phyloP scores from a whole-genome alignment of 2,888 invertebrate species.

The Patella caerulea region DNA sequence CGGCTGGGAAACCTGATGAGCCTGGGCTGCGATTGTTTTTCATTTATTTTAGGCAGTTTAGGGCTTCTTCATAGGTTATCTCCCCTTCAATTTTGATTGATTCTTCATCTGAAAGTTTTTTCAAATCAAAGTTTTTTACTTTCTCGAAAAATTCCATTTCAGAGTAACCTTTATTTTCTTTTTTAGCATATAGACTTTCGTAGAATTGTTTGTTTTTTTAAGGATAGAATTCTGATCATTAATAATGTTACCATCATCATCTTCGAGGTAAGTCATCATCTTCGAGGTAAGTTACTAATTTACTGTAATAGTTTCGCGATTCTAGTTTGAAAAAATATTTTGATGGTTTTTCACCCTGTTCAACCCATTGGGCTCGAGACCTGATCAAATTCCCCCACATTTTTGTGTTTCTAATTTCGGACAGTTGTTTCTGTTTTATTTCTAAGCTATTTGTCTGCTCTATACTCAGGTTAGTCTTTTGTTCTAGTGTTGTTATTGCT shows the following conservation, averaged over 20 bases:
- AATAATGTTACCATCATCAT: neutral
- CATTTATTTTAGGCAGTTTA: neutral
- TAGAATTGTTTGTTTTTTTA: neutral
- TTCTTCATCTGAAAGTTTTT: neutral
- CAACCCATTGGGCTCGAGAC: slow-evolving; percentile 14
- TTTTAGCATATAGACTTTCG: neutral
- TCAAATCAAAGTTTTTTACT: neutral
- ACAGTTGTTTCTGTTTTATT: neutral
- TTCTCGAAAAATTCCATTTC: neutral
- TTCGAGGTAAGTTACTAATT: slow-evolving; percentile 7
- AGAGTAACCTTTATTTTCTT: neutral
- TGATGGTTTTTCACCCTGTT: slow-evolving; percentile 26
- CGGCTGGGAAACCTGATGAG: slow-evolving; percentile 26
- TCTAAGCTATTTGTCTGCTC: neutral
- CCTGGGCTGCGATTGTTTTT: slow-evolving; percentile 25
- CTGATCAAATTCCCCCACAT: slow-evolving; percentile 13
- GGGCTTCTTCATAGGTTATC: neutral
- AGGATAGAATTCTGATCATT: neutral
- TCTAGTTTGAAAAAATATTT: slow-evolving; percentile 27
- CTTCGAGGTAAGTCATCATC: neutral
- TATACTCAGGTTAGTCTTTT: neutral
- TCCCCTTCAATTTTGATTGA: neutral
- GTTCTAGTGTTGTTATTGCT: neutral
- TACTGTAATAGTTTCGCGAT: slow-evolving; percentile 14
- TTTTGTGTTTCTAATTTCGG: slow-evolving; percentile 10